Evolutionary conservation across 2,888 invertebrate genomes (phyloP), one percentile per base, ranked within the genome.

Genomic region (Osmoderma eremita): DNA sequence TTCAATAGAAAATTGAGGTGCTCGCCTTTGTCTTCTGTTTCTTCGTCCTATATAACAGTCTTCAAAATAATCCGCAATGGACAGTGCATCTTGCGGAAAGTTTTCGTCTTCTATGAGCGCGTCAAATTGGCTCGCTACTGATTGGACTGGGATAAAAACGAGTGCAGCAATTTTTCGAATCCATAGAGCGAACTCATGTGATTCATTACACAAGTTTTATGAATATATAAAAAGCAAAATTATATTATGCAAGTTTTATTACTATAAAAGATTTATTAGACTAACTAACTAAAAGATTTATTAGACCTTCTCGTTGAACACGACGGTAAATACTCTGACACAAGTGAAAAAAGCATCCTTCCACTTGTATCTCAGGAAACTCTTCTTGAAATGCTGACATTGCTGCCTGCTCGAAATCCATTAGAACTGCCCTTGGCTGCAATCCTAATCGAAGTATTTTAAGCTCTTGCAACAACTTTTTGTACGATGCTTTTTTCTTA

Each of bases 351-450:
- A 64, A 64, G 42, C 64, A 54, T 64, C 64, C 53, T 64, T 64
- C 24, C 24, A 54, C 64, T 41, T 64, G 13, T 65, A 51, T 51
- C 6, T 20, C 65, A 56, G 53, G 65, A 56, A 65, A 56, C 30
- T 65, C 36, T 41, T 56, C 65, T 56, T 56, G 65, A 65, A 65
- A 65, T 45, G 65, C 65, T 56, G 39, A 54, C 22, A 54, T 53
- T 54, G 64, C 42, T 18, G 53, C 54, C 53, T 64, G 64, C 22
- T 64, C 65, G 45, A 65, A 65, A 58, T 58, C 50, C 56, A 65
- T 65, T 58, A 65, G 56, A 65, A 65, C 49, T 65, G 45, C 48
- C 56, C 45, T 58, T 58, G 65, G 65, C 48, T 65, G 65, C 58
- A 65, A 24, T 58, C 58, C 58, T 49, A 58, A 49, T 49, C 39